phyloP scores from a whole-genome alignment of 2,888 invertebrate species.

The Troilus luridus region DNA sequence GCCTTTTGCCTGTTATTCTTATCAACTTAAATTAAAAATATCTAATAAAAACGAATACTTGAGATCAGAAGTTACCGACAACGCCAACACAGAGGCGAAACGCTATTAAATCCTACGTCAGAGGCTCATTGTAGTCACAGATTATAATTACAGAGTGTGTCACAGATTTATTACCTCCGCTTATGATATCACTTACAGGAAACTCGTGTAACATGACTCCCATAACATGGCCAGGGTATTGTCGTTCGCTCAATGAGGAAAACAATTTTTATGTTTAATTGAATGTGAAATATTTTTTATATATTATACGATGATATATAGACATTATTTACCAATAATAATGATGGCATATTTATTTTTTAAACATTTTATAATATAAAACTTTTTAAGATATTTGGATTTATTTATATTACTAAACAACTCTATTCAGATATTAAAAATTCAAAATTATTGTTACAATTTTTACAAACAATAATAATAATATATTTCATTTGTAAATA shows the following conservation, averaged over 20 bases:
- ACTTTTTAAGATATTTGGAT: neutral
- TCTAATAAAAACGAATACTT: too few relatives aligned
- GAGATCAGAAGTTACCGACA: neutral
- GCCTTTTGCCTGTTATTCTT: too few relatives aligned
- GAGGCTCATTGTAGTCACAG: constrained; percentile 12
- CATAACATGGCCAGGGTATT: neutral
- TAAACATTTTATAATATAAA: neutral
- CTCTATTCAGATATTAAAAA: too few relatives aligned
- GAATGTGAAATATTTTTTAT: constrained; percentile 21
- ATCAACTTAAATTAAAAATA: too few relatives aligned
- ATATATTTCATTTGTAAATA: too few relatives aligned
- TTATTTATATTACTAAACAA: too few relatives aligned
- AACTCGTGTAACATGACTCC: constrained; percentile 13
- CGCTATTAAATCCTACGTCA: neutral
- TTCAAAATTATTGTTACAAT: too few relatives aligned
- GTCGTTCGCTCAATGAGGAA: neutral
- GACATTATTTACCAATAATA: neutral
- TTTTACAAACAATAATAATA: too few relatives aligned
- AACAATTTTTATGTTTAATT: constrained; percentile 31
- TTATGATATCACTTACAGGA: constrained; percentile 32
- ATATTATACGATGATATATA: neutral
- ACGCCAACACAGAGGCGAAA: constrained; percentile 17
- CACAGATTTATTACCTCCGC: constrained; percentile 39
- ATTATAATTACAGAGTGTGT: constrained; percentile 36
- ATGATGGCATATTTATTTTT: neutral